Evolutionary conservation across 2,888 invertebrate species (phyloP), one percentile per base, ranked within the genome.

Genomic region (Nephrotoma flavescens): DNA sequence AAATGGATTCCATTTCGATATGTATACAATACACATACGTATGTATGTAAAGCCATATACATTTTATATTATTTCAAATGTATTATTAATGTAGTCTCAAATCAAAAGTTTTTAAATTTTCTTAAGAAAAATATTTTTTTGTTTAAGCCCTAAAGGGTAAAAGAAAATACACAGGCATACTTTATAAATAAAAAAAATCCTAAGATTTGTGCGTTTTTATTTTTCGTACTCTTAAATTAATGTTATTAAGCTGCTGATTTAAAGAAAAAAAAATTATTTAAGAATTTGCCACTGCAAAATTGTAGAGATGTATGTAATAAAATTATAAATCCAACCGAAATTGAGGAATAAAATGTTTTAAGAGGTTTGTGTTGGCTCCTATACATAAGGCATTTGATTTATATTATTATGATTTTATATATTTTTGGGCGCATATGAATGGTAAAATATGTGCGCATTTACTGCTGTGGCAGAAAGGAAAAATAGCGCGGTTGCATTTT

Each of bases 41-140:
- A 84, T 42, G n/a, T 84, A 42, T 84, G 7, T n/a, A 41, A 19
- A 84, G 12, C 6, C 42, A 84, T 84, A 42, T 84, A 42, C 42
- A 83, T 83, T 41, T 83, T 41, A 41, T 83, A 42, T 85, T 44
- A 85, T 85, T 85, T 85, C 85, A 85, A 85, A 85, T 85, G 85
- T 85, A 85, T 85, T 85, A 85, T 85, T 85, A 85, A 44, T 85
- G 85, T 19, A 85, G 85, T 85, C 85, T 85, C 85, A 85, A 85
- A 85, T 84, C 84, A 84, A 84, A 41, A 42, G 42, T 84, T 42
- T 83, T 84, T 12, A 71, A 71, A 71, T 71, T 71, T 71, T 71
- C 71, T 71, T 71, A 71, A 71, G 71, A 71, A 71, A 71, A 71
- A 71, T 71, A 31, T 9, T 31, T 71, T 52, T 57, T 15, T 57